Percentiles rank a stretch among this genome's conserved stretches.
These are phyloP conservation scores for Ia io DNA, from an alignment of 2,113 vertebrate species.

Conservation along the genomic window DNA sequence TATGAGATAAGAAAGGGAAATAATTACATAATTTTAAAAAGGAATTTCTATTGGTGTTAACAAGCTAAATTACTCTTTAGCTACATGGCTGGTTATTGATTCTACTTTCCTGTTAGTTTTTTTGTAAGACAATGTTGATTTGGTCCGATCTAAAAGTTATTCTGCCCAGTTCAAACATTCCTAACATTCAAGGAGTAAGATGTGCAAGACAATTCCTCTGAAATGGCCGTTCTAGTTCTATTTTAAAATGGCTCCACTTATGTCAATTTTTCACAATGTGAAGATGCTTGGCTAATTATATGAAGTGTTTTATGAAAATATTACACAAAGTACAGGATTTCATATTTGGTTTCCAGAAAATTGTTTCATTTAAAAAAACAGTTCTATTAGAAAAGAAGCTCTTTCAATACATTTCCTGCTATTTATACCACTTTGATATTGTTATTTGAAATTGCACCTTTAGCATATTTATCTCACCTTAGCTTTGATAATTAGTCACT, in stretches of 20 bases:
- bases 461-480: neutral
- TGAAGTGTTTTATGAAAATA: conserved; percentile 1
- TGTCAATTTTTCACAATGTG: neutral
- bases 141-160: neutral
- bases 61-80: neutral
- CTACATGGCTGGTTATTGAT: neutral
- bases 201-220: neutral
- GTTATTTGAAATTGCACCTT: neutral
- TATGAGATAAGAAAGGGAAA: neutral
- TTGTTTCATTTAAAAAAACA: neutral
- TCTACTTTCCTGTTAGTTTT: neutral
- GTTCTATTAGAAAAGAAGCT: neutral
- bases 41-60: neutral
- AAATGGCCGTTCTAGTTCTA: neutral
- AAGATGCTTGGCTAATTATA: neutral
- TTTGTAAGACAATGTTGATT: neutral
- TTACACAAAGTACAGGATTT: neutral
- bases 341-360: neutral
- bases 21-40: neutral
- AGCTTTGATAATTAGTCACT: neutral
- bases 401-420: neutral
- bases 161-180: neutral
- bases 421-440: neutral
- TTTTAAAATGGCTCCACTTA: neutral
- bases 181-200: neutral